Evolutionary conservation across 2,113 vertebrate species (phyloP).

Genomic region (Hemiprocne comata): DNA sequence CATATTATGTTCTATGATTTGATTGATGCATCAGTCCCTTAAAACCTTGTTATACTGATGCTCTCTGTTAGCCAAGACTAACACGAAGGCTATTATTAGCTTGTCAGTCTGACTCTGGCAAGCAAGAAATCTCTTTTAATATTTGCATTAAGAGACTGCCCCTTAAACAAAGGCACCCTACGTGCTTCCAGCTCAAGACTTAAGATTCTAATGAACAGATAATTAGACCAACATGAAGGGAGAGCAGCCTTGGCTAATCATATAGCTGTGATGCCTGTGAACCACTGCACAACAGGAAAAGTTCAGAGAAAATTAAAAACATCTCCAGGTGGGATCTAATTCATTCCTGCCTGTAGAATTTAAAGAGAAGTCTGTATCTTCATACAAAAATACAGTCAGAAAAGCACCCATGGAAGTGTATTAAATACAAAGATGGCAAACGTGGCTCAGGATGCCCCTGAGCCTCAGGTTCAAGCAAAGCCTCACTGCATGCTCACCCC

Average conservation of each 20-base stretch:
- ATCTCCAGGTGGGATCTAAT: conserved; percentile 43
- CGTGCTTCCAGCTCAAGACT: conserved; percentile 64
- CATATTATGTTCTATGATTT: conserved; percentile 3
- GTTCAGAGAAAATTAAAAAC: conserved; percentile 68
- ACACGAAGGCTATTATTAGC: conserved; percentile 60
- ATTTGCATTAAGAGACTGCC: conserved; percentile 74
- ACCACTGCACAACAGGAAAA: conserved; percentile 3
- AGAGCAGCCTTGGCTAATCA: conserved; percentile 70
- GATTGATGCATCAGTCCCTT: conserved; percentile 4
- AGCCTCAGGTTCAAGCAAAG: neutral
- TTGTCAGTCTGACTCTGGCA: conserved; percentile 30
- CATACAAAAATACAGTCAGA: neutral
- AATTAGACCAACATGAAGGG: conserved; percentile 70
- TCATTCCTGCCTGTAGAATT: conserved; percentile 37
- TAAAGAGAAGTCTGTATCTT: neutral
- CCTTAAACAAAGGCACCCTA: conserved; percentile 72
- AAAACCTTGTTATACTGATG: conserved; percentile 24
- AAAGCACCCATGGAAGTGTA: neutral
- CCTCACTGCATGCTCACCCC: too few relatives aligned
- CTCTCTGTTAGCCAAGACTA: conserved; percentile 40
- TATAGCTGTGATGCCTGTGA: conserved; percentile 36
- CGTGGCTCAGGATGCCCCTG: neutral
- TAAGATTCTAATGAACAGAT: conserved; percentile 76
- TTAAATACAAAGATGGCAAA: neutral
- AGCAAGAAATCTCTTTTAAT: conserved; percentile 65